These are phyloP conservation scores for Rhinella marina DNA, from an alignment of 2,797 vertebrate genomes.

Conservation along the genomic window DNA sequence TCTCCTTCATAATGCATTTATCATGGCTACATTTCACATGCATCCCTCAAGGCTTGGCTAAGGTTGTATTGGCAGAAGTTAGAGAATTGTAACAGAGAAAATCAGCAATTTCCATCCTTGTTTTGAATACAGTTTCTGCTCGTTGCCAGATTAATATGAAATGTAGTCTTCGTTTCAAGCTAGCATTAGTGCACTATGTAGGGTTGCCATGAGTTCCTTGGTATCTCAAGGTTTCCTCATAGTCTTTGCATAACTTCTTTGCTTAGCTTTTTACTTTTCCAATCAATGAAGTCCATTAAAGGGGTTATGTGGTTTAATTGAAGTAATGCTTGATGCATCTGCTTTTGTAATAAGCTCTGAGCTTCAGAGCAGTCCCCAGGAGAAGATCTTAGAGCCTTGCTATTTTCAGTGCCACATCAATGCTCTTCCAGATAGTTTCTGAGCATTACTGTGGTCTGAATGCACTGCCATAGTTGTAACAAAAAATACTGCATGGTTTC, in stretches of 20 bases:
- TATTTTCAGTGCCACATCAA: background rate
- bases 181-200: background rate
- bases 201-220: background rate
- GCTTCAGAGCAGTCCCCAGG: background rate
- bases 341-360: constrained; percentile 16
- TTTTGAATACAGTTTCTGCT: background rate
- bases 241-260: background rate
- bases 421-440: background rate
- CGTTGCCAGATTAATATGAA: background rate
- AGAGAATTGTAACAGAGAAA: background rate
- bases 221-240: background rate
- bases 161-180: background rate
- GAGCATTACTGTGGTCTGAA: background rate
- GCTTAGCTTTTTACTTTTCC: background rate
- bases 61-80: background rate
- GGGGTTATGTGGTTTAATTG: background rate
- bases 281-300: constrained; percentile 10
- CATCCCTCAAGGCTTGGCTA: background rate
- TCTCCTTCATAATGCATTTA: background rate
- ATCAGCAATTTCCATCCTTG: background rate
- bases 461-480: background rate
- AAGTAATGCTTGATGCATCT: constrained; percentile 7
- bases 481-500: too few species aligned
- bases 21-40: background rate
- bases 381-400: background rate